A percentile compares a stretch with the other conserved stretches of the same genome.
These are phyloP conservation scores for Polyergus mexicanus DNA, from an alignment of 1,140 invertebrate genomes.

Conservation along the genomic window DNA sequence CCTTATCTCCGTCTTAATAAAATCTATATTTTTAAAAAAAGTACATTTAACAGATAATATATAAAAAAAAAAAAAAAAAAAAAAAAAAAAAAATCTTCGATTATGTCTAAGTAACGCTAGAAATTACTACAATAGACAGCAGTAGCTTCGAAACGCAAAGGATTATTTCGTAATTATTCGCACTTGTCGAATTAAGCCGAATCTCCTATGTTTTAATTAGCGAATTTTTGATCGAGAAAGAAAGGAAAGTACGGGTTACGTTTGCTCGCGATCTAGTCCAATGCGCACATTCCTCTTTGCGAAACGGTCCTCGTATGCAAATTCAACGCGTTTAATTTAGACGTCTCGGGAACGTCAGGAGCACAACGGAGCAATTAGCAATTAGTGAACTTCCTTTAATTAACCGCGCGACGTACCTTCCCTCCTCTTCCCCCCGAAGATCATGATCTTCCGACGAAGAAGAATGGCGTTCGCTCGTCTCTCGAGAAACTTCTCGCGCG, in stretches of 20 bases:
- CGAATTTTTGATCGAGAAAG: not conserved
- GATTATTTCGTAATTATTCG: slow-evolving; percentile 2
- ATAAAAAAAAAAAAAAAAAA: too few species aligned
- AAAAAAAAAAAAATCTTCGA: too few species aligned
- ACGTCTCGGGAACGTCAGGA: not conserved
- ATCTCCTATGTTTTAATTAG: slow-evolving; percentile 39
- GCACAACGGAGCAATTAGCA: slow-evolving; percentile 32
- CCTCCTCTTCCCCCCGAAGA: not conserved
- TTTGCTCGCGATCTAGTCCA: not conserved
- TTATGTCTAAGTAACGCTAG: not conserved
- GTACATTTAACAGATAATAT: not conserved
- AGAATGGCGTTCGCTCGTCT: not conserved
- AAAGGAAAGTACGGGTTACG: not conserved
- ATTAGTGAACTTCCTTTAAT: slow-evolving; percentile 44
- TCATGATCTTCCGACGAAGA: not conserved
- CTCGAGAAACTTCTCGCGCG: slow-evolving; percentile 15
- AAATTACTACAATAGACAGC: not conserved
- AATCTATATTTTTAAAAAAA: not conserved
- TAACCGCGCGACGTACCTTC: not conserved
- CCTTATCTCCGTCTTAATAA: not conserved
- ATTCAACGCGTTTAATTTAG: slow-evolving; percentile 36
- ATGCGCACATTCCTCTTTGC: not conserved
- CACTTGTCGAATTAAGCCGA: not conserved
- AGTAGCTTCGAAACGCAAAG: not conserved
- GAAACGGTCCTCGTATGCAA: slow-evolving; percentile 1